Conservation (phyloP, 2,797 vertebrate genomes). For the Oophaga sylvatica region DNA sequence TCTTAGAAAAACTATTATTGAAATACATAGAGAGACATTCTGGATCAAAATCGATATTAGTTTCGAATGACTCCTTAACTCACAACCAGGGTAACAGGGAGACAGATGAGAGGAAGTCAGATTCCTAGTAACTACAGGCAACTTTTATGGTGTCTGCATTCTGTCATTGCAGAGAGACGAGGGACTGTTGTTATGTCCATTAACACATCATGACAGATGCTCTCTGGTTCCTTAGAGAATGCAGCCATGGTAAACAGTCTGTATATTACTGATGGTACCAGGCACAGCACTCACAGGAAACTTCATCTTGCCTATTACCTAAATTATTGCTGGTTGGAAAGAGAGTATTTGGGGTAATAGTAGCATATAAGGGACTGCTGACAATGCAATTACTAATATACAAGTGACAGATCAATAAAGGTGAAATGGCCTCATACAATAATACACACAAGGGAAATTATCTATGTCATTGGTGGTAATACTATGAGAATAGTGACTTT, state of each 20-base stretch:
- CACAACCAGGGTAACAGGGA: not conserved
- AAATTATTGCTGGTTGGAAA: not conserved
- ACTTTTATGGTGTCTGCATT: not conserved
- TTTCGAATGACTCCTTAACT: not conserved
- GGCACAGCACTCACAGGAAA: not conserved
- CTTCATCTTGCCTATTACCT: not conserved
- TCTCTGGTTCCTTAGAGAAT: not conserved
- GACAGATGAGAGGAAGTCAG: not conserved
- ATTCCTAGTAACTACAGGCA: not conserved
- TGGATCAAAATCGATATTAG: no score
- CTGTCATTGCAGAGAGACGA: not conserved
- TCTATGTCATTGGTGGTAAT: not conserved
- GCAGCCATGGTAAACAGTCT: not conserved
- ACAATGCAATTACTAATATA: not conserved
- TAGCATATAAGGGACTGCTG: not conserved
- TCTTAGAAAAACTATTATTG: no score
- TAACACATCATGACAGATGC: not conserved
- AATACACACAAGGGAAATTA: not conserved
- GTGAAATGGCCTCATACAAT: not conserved
- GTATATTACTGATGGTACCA: not conserved
- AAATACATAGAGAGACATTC: no score
- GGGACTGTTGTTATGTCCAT: not conserved
- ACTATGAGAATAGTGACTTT: not conserved
- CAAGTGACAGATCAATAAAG: not conserved
- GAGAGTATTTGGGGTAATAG: not conserved